Conservation (phyloP, 1,140 invertebrate genomes). For the Brachionus calyciflorus region DNA sequence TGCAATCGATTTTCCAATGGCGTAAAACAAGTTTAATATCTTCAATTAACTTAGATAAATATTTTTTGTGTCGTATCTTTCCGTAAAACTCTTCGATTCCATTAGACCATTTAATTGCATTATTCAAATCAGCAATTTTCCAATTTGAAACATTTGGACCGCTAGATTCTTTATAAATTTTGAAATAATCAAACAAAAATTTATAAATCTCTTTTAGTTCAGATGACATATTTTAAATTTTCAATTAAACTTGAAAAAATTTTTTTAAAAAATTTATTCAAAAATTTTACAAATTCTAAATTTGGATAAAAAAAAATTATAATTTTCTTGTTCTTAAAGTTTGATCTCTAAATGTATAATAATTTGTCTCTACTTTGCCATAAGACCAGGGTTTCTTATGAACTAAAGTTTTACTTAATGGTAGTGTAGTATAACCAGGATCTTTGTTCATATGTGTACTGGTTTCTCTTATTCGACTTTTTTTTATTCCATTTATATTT, state of each 20-base stretch:
- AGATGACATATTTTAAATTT: constrained; percentile 3
- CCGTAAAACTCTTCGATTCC: constrained; percentile 20
- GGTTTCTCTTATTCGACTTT: background rate
- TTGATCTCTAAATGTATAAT: constrained; percentile 21
- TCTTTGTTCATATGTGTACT: background rate
- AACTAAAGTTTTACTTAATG: constrained; percentile 23
- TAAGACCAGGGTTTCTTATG: constrained; percentile 44
- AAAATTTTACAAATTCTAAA: background rate
- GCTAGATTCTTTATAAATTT: constrained; percentile 21
- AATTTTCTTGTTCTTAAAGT: constrained; percentile 7
- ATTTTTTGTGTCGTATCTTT: constrained; percentile 2
- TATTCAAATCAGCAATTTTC: constrained; percentile 24
- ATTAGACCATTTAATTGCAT: constrained; percentile 14
- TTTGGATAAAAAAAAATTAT: background rate
- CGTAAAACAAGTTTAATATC: background rate
- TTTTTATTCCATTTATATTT: background rate
- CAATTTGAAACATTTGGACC: constrained; percentile 8
- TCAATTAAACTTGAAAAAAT: background rate
- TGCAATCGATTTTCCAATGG: background rate
- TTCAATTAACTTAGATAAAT: background rate
- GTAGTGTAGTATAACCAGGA: background rate
- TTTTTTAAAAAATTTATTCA: background rate
- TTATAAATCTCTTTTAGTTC: constrained; percentile 31
- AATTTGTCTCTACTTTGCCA: constrained; percentile 35
- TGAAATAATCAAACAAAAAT: constrained; percentile 34